Conservation (phyloP, 23 tunicate genomes). For the Phallusia fumigata region DNA sequence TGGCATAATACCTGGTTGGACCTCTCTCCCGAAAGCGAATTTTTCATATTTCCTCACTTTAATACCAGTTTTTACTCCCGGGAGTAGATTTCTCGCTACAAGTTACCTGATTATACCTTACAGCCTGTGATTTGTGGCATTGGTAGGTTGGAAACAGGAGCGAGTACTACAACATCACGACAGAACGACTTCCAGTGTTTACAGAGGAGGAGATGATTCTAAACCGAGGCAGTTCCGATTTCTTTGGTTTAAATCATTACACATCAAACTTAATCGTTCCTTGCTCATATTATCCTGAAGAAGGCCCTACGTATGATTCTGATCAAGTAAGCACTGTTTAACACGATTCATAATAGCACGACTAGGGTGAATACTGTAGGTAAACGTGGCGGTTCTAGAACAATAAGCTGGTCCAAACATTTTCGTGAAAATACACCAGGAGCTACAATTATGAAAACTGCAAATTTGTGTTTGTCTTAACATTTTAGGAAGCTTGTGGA, state of each 20-base stretch:
- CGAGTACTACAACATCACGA: slow-evolving; percentile 60
- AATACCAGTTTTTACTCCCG: not conserved
- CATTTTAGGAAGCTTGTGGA: slow-evolving; percentile 65
- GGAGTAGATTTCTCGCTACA: not conserved
- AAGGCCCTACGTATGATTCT: slow-evolving; percentile 56
- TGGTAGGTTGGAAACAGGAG: slow-evolving; percentile 81
- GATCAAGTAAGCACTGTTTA: slow-evolving; percentile 50
- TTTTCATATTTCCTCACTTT: not conserved
- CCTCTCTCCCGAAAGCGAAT: no score
- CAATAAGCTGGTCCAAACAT: no score
- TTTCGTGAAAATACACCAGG: no score
- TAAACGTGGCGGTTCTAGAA: no score
- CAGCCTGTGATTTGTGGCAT: not conserved
- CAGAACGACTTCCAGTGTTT: slow-evolving; percentile 69
- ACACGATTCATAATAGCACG: not conserved
- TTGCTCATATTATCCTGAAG: slow-evolving; percentile 44
- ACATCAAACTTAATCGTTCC: slow-evolving; percentile 83
- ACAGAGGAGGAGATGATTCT: slow-evolving; percentile 75
- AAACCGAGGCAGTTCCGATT: slow-evolving; percentile 90
- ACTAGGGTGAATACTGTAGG: no score
- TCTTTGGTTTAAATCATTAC: slow-evolving; percentile 98
- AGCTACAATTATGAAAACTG: no score
- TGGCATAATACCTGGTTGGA: no score
- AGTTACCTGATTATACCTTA: not conserved
- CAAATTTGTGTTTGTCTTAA: no score